These are phyloP conservation scores for Synaphobranchus kaupii DNA, from an alignment of 2,797 vertebrate species.

Conservation along the genomic window DNA sequence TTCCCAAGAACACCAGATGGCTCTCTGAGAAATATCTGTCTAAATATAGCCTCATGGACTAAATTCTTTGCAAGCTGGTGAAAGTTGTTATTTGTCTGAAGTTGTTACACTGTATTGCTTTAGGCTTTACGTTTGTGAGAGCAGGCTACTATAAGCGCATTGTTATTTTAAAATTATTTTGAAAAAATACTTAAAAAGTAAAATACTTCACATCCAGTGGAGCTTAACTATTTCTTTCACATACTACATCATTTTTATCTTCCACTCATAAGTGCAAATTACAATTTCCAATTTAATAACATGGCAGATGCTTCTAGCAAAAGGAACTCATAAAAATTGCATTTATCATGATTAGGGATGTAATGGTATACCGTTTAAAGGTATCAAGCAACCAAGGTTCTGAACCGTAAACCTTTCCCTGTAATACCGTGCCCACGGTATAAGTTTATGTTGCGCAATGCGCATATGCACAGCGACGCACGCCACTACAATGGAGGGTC, in stretches of 20 bases:
- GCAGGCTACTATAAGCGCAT: not conserved
- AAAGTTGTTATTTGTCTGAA: not conserved
- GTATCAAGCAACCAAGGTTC: too few species aligned
- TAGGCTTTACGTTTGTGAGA: not conserved
- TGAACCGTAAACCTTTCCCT: too few species aligned
- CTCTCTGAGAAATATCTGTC: slow-evolving; percentile 2
- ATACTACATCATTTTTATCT: not conserved
- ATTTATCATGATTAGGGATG: too few species aligned
- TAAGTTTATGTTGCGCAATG: too few species aligned
- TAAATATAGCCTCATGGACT: not conserved
- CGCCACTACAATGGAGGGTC: too few species aligned
- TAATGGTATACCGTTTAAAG: too few species aligned
- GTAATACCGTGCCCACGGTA: too few species aligned
- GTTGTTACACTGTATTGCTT: not conserved
- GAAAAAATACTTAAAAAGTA: not conserved
- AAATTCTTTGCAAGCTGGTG: not conserved
- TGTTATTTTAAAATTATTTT: not conserved
- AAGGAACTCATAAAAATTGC: not conserved
- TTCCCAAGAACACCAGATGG: not conserved
- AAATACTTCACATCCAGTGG: not conserved
- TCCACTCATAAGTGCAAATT: not conserved
- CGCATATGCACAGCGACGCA: too few species aligned
- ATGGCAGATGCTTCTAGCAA: not conserved
- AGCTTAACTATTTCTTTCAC: not conserved
- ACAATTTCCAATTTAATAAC: not conserved